A percentile compares a stretch with the other conserved stretches of the same genome.
These are phyloP conservation scores for Pavo muticus DNA, from an alignment of 2,113 vertebrate species.

Conservation along the genomic window DNA sequence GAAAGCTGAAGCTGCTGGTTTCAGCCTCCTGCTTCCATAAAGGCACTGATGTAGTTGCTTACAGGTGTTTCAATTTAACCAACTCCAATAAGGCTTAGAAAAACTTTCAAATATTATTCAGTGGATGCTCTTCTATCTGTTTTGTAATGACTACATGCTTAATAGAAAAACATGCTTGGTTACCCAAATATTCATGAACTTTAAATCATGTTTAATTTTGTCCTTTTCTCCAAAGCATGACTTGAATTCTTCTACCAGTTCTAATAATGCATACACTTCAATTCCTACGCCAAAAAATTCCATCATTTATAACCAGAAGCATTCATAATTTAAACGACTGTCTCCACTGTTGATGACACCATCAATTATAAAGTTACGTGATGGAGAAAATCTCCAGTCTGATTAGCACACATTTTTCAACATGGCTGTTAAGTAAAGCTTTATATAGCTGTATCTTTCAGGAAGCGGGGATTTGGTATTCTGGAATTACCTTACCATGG, in stretches of 20 bases:
- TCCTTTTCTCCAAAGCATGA: constrained; percentile 28
- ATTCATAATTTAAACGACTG: constrained; percentile 60
- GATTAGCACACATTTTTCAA: constrained; percentile 62
- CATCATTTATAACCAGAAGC: constrained; percentile 52
- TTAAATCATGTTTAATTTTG: background rate
- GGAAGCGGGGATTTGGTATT: constrained; percentile 25
- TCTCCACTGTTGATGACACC: constrained; percentile 50
- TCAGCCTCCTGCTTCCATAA: background rate
- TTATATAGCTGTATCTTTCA: constrained; percentile 31
- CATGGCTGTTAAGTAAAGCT: background rate
- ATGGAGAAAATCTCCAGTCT: constrained; percentile 14
- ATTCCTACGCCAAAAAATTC: constrained; percentile 24
- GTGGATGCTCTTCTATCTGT: background rate
- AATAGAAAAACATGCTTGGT: background rate
- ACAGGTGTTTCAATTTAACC: background rate
- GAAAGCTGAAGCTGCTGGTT: background rate
- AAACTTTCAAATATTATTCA: background rate
- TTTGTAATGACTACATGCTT: background rate
- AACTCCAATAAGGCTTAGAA: background rate
- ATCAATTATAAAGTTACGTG: constrained; percentile 47
- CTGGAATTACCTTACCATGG: constrained; percentile 18
- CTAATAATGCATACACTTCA: constrained; percentile 36
- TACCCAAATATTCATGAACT: background rate
- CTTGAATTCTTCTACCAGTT: constrained; percentile 16
- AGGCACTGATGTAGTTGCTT: background rate